These are phyloP conservation scores for Bombus huntii DNA, from an alignment of 1,140 invertebrate genomes.

Conservation along the genomic window DNA sequence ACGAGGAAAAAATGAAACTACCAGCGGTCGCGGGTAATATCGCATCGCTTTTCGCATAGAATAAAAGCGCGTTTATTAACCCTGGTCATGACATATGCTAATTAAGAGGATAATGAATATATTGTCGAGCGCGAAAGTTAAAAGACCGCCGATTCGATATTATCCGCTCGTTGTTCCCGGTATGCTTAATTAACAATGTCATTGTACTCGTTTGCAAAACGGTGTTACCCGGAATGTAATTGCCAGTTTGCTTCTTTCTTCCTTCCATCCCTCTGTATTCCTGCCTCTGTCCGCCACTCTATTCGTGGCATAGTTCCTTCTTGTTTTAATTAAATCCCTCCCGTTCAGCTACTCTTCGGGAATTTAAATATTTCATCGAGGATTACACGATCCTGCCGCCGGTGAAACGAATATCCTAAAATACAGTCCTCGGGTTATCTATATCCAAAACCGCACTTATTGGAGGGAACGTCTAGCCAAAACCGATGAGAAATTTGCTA, in stretches of 20 bases:
- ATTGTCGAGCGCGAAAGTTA: constrained; percentile 5
- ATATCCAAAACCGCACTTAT: constrained; percentile 47
- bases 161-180: neutral
- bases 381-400: constrained; percentile 18
- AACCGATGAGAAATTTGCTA: constrained; percentile 52
- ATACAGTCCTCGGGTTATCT: constrained; percentile 7
- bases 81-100: constrained; percentile 29
- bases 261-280: neutral
- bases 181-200: constrained; percentile 36
- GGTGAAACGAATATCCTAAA: constrained; percentile 32
- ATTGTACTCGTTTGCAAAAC: neutral
- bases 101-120: constrained; percentile 40
- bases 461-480: constrained; percentile 37
- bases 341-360: neutral
- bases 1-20: constrained; percentile 31
- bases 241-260: neutral
- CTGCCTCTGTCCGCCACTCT: too few relatives aligned
- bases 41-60: neutral
- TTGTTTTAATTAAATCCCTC: constrained; percentile 27
- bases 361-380: constrained; percentile 49
- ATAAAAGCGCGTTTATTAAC: constrained; percentile 39
- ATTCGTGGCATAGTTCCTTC: neutral
- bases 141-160: constrained; percentile 24
- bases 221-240: neutral
- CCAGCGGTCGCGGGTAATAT: constrained; percentile 5